These are phyloP conservation scores for Hyperopisus bebe DNA, from an alignment of 2,113 vertebrate genomes.

Conservation along the genomic window DNA sequence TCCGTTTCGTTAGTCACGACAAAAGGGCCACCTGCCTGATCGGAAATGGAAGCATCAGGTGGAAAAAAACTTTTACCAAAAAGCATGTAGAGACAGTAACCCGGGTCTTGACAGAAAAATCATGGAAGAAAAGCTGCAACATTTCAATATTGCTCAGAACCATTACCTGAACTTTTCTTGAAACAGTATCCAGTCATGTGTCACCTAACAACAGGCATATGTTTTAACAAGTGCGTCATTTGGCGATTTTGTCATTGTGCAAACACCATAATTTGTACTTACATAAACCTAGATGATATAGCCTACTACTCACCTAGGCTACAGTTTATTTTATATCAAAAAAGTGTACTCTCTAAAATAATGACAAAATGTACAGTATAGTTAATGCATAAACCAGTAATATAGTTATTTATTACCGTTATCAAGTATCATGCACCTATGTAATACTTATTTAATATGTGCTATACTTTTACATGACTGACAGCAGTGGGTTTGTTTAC, in stretches of 20 bases:
- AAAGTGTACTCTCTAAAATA: neutral
- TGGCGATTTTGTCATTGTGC: neutral
- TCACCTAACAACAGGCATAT: neutral
- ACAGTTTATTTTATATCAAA: neutral
- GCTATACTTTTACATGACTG: neutral
- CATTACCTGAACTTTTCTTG: neutral
- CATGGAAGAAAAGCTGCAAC: neutral
- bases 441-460: neutral
- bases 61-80: neutral
- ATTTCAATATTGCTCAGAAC: neutral
- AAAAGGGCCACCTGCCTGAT: neutral
- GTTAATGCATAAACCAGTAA: neutral
- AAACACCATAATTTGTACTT: neutral
- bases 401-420: neutral
- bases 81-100: neutral
- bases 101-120: slow-evolving; percentile 14
- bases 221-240: neutral
- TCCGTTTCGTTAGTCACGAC: slow-evolving; percentile 16
- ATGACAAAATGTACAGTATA: neutral
- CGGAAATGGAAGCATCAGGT: neutral
- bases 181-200: neutral
- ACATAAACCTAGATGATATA: neutral
- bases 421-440: neutral
- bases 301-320: neutral
- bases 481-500: neutral